phyloP scores from a whole-genome alignment of 2,888 invertebrate genomes.

The Cosmia pyralina region DNA sequence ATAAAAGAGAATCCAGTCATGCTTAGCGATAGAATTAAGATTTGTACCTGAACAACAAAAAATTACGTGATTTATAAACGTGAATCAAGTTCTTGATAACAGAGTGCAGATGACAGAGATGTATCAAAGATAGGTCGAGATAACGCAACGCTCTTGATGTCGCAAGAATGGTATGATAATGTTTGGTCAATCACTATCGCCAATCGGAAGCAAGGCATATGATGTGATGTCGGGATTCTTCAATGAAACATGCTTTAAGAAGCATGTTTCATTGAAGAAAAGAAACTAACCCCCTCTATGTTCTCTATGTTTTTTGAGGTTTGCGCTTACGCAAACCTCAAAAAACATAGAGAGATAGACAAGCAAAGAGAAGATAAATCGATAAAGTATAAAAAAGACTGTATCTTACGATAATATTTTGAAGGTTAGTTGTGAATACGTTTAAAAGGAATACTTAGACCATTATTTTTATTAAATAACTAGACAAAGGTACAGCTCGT shows the following conservation, averaged over 20 bases:
- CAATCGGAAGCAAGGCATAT: neutral
- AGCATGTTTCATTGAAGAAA: no score
- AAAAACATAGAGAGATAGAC: no score
- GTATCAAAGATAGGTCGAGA: constrained; percentile 35
- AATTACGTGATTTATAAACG: neutral
- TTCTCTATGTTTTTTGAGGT: no score
- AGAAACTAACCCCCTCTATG: no score
- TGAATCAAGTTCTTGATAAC: constrained; percentile 12
- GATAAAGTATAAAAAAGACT: no score
- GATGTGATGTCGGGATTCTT: neutral
- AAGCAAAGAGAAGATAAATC: no score
- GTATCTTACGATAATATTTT: no score
- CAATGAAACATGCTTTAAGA: neutral
- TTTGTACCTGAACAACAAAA: neutral
- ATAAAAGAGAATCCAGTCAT: neutral
- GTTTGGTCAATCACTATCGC: neutral
- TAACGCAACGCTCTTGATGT: constrained; percentile 4
- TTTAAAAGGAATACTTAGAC: no score
- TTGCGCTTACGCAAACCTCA: neutral
- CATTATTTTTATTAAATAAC: no score
- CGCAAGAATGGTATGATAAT: constrained; percentile 13
- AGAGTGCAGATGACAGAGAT: constrained; percentile 20
- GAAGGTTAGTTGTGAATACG: no score
- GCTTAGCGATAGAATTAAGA: neutral
- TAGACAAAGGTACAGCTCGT: no score